Percentiles rank a stretch among this genome's conserved stretches.
Evolutionary conservation across 2,888 invertebrate genomes (phyloP).

Genomic region (Thereva nobilitata): DNA sequence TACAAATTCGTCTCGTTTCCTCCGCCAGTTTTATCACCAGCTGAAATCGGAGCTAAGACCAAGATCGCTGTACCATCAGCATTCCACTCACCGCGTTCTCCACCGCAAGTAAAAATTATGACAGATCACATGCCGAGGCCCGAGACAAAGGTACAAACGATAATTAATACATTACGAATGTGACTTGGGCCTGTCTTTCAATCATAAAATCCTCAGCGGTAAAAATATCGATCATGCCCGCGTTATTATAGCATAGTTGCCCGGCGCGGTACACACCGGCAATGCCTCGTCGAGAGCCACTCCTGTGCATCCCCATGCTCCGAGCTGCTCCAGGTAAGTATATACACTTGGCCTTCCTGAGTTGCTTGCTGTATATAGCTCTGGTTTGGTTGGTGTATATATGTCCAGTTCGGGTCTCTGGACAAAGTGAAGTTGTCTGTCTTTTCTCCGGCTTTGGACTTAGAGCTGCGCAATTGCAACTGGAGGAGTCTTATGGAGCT

Average conservation of each 20-base stretch:
- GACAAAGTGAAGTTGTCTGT: too few species aligned
- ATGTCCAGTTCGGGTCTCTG: too few species aligned
- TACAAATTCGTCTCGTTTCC: too few species aligned
- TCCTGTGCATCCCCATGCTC: too few species aligned
- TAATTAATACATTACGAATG: slow-evolving; percentile 48
- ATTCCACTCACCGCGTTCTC: slow-evolving; percentile 19
- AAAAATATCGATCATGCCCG: slow-evolving; percentile 29
- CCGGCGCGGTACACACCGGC: not conserved
- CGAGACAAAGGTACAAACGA: slow-evolving; percentile 45
- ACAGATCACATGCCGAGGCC: slow-evolving; percentile 48
- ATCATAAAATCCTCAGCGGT: slow-evolving; percentile 29
- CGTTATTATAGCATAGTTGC: slow-evolving; percentile 7
- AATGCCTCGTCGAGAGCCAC: not conserved
- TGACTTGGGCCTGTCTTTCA: slow-evolving; percentile 36
- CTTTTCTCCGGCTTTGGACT: not conserved
- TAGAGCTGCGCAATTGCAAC: not conserved
- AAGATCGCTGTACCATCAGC: slow-evolving; percentile 24
- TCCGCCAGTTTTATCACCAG: too few species aligned
- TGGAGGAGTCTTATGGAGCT: too few species aligned
- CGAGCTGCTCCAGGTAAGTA: too few species aligned
- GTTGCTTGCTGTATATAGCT: too few species aligned
- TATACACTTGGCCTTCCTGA: too few species aligned
- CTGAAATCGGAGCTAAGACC: too few species aligned
- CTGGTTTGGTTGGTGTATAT: too few species aligned
- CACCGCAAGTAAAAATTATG: slow-evolving; percentile 46